A percentile compares a stretch with the other conserved stretches of the same genome.
Conservation (phyloP, 2,888 invertebrate genomes). For the Anthoptus insignis region DNA sequence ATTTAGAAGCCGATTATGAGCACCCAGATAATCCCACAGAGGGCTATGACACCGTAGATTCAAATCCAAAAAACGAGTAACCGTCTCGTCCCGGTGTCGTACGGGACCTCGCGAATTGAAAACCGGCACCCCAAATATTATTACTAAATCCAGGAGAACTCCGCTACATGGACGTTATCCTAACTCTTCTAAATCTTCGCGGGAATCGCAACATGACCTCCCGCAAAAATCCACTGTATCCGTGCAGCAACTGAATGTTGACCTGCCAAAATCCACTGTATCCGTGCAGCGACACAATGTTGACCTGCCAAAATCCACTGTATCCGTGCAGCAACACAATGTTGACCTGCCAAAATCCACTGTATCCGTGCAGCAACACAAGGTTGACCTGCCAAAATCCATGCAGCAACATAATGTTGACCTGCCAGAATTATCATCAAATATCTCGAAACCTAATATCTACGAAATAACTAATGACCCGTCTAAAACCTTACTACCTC, state of each 20-base stretch:
- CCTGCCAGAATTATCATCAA: not conserved
- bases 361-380: no score
- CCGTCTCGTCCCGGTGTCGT: slow-evolving; percentile 18
- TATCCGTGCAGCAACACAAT: no score
- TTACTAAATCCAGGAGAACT: slow-evolving; percentile 5
- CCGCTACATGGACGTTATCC: slow-evolving; percentile 9
- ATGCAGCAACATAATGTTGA: no score
- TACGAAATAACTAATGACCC: slow-evolving; percentile 39
- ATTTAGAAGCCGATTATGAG: not conserved
- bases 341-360: no score
- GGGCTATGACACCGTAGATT: not conserved
- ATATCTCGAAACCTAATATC: slow-evolving; percentile 25
- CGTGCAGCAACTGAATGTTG: slow-evolving; percentile 5
- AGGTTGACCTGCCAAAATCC: no score
- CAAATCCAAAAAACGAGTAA: slow-evolving; percentile 18
- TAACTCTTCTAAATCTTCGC: not conserved
- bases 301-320: no score
- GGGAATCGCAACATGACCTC: not conserved
- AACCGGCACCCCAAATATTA: slow-evolving; percentile 3
- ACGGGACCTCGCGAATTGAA: not conserved
- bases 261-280: no score
- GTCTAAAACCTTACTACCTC: slow-evolving; percentile 44
- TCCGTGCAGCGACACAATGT: no score
- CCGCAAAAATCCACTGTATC: slow-evolving; percentile 10
- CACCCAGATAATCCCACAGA: not conserved